Evolutionary conservation across 1,140 invertebrate species (phyloP).

Genomic region (Ephestia elutella): DNA sequence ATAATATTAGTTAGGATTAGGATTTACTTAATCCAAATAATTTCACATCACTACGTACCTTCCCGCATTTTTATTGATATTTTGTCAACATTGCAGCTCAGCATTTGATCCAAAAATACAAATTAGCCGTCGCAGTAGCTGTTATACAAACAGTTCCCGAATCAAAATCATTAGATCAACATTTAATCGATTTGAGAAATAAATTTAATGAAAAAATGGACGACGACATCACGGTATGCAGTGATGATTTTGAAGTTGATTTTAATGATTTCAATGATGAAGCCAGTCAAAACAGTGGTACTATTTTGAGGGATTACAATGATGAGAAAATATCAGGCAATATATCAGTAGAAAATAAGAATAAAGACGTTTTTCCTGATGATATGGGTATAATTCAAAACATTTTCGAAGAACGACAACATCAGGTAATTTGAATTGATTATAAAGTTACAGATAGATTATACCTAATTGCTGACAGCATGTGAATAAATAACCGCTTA

Average conservation of each 20-base stretch:
- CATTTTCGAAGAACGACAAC: neutral
- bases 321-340: neutral
- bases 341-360: neutral
- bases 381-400: neutral
- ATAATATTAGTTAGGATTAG: no score
- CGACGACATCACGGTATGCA: constrained; percentile 26
- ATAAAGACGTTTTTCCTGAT: neutral
- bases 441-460: no score
- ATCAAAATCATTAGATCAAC: constrained; percentile 24
- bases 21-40: no score
- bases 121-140: constrained; percentile 33
- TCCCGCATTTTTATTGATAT: no score
- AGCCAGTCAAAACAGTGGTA: constrained; percentile 7
- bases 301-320: constrained; percentile 11
- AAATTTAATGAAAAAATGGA: constrained; percentile 22
- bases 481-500: no score
- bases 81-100: constrained; percentile 23
- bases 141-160: constrained; percentile 38
- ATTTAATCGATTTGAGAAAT: constrained; percentile 33
- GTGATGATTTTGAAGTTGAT: constrained; percentile 33
- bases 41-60: no score
- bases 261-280: constrained; percentile 23
- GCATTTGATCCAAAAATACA: constrained; percentile 37
- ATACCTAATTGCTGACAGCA: no score
- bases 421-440: neutral